phyloP scores from a whole-genome alignment of 2,797 vertebrate genomes.

The Gorsachius magnificus region DNA sequence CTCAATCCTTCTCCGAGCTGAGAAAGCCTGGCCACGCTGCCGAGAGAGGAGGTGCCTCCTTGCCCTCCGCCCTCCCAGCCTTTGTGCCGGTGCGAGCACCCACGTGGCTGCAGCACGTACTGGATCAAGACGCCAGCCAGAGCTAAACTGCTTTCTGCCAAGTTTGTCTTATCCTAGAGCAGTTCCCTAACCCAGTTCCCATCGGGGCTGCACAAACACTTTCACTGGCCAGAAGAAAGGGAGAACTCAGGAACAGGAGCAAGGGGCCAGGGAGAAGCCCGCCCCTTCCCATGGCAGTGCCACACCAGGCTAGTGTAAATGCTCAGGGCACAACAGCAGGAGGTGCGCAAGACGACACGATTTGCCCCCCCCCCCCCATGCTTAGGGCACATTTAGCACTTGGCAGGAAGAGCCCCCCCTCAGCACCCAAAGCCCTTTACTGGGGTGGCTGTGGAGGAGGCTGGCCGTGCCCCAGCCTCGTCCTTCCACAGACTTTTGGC shows the following conservation, averaged over 20 bases:
- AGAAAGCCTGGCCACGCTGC: background rate
- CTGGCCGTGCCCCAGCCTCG: accelerated
- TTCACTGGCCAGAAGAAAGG: background rate
- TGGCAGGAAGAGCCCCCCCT: background rate
- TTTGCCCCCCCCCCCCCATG: accelerated
- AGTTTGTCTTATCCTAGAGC: background rate
- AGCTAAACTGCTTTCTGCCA: background rate
- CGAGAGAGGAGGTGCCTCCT: background rate
- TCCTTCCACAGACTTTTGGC: background rate
- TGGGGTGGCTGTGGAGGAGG: background rate
- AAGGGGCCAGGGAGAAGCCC: background rate
- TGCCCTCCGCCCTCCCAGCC: background rate
- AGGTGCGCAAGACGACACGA: background rate
- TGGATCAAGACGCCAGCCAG: accelerated
- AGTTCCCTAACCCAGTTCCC: background rate
- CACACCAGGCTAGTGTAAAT: accelerated
- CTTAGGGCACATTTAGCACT: background rate
- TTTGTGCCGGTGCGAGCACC: background rate
- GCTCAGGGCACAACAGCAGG: background rate
- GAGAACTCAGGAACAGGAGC: accelerated
- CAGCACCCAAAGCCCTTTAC: background rate
- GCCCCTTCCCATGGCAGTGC: accelerated
- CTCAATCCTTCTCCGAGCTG: background rate
- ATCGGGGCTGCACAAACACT: background rate
- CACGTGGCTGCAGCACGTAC: accelerated